Conservation (phyloP, 2,797 vertebrate genomes). For the Molossus alvarezi region DNA sequence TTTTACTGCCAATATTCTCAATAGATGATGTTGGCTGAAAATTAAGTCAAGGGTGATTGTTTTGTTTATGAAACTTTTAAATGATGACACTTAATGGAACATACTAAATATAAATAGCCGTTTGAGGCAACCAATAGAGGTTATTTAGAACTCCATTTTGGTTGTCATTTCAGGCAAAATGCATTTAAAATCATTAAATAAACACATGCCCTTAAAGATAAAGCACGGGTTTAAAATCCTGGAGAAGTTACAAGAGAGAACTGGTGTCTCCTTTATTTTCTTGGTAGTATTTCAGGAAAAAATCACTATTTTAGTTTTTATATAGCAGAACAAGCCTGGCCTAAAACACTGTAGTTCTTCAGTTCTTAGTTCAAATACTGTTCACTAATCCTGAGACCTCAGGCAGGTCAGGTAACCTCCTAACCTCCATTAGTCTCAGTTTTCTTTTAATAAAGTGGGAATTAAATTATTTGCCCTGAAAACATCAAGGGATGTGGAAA, state of each 20-base stretch:
- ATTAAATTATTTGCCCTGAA: conserved; percentile 73
- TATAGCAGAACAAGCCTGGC: neutral
- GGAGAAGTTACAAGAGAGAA: neutral
- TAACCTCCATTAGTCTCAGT: conserved; percentile 16
- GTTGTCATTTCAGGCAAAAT: conserved; percentile 5
- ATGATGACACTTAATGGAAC: conserved; percentile 13
- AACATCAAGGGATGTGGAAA: conserved; percentile 22
- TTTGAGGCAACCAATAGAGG: neutral
- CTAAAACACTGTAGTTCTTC: neutral
- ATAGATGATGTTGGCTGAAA: conserved; percentile 52
- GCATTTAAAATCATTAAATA: conserved; percentile 49
- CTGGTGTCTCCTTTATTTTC: neutral
- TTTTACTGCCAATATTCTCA: conserved; percentile 46
- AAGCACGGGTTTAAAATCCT: neutral
- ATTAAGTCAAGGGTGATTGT: conserved; percentile 42
- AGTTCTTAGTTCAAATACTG: neutral
- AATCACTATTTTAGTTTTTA: neutral
- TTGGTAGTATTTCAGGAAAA: neutral
- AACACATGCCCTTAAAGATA: neutral
- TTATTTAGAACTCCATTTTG: neutral
- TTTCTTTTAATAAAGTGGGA: conserved; percentile 69
- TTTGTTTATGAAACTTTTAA: conserved; percentile 57
- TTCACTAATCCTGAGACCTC: conserved; percentile 10
- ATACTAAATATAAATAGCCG: neutral
- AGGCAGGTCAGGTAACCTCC: conserved; percentile 22